Percentiles rank a stretch among this genome's conserved stretches.
Evolutionary conservation across 2,797 vertebrate genomes (phyloP).

Genomic region (Dicrostonyx torquatus): DNA sequence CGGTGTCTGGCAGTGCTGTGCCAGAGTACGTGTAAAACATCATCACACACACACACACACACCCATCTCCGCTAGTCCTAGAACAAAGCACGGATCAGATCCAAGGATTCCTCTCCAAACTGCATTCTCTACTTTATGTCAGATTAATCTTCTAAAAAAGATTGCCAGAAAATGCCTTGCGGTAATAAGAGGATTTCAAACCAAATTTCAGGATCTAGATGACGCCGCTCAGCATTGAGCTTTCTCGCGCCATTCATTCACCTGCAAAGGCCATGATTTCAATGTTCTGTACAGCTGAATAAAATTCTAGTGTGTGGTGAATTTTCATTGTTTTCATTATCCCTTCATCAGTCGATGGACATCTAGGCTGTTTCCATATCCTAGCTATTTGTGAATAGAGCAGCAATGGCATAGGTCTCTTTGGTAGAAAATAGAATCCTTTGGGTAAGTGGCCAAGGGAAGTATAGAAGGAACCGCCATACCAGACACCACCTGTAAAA

Average conservation of each 20-base stretch:
- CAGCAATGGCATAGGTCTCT: not conserved
- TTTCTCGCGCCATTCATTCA: not conserved
- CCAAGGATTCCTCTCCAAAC: not conserved
- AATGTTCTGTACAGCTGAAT: not conserved
- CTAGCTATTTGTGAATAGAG: not conserved
- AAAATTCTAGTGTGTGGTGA: no score
- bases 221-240: not conserved
- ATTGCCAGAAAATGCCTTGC: conserved; percentile 36
- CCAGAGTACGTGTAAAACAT: not conserved
- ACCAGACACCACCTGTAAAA: not conserved
- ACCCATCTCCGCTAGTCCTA: not conserved
- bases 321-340: no score
- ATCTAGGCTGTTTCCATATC: not conserved
- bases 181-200: conserved; percentile 27
- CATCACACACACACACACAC: not conserved
- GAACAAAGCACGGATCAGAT: not conserved
- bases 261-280: not conserved
- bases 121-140: conserved; percentile 30
- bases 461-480: not conserved
- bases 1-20: not conserved
- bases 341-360: not conserved
- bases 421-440: not conserved
- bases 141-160: conserved; percentile 36
- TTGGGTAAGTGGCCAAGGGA: no score
- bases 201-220: not conserved